These are phyloP conservation scores for Pemphigus obesinymphae DNA, from an alignment of 1,140 invertebrate genomes.

Conservation along the genomic window DNA sequence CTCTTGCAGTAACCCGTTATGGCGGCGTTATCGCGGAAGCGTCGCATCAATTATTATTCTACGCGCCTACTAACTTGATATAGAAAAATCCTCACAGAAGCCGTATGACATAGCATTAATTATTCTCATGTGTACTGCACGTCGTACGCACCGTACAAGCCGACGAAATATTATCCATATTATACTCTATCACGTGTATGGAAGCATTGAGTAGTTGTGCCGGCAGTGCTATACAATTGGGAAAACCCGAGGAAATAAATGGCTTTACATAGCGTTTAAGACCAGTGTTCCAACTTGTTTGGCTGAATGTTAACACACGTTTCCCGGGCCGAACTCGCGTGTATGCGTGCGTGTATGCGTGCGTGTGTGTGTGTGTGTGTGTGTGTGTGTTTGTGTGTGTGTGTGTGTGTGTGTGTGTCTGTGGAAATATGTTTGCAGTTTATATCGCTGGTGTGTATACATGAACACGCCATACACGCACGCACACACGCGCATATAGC, in stretches of 20 bases:
- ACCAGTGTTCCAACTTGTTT: slow-evolving; percentile 38
- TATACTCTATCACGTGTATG: not conserved
- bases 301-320: slow-evolving; percentile 40
- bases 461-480: not conserved
- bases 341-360: not conserved
- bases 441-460: not conserved
- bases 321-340: slow-evolving; percentile 34
- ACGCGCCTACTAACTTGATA: too few relatives aligned
- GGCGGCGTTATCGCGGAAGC: too few relatives aligned
- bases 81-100: too few relatives aligned
- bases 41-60: too few relatives aligned
- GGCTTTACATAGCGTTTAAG: slow-evolving; percentile 40
- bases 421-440: slow-evolving; percentile 41
- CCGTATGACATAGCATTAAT: too few relatives aligned
- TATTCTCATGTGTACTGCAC: not conserved
- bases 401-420: not conserved
- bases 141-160: not conserved
- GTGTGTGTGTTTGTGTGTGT: too few relatives aligned
- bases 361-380: not conserved
- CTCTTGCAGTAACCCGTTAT: too few relatives aligned
- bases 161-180: not conserved
- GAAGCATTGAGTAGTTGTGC: not conserved
- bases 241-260: slow-evolving; percentile 37
- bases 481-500: not conserved
- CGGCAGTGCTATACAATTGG: not conserved